Conservation (phyloP, 2,113 vertebrate genomes). For the Chaetodon trifascialis region DNA sequence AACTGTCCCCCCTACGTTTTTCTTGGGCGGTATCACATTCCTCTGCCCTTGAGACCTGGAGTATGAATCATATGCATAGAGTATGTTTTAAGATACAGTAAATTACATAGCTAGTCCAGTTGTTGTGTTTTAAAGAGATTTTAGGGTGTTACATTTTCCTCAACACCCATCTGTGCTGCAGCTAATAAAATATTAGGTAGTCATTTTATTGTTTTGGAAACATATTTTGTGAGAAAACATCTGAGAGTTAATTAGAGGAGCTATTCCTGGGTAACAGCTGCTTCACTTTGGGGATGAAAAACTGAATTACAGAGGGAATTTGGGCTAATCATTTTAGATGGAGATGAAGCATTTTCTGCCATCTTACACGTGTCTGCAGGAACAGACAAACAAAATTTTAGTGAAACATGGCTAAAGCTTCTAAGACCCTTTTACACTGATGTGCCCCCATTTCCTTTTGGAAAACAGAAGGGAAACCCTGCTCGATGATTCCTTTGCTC, state of each 20-base stretch:
- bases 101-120: constrained; percentile 57
- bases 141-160: constrained; percentile 24
- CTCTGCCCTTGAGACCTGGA: constrained; percentile 39
- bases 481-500: constrained; percentile 24
- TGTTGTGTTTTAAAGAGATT: constrained; percentile 41
- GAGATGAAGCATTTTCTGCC: constrained; percentile 12
- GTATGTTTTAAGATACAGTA: constrained; percentile 24
- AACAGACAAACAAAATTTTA: not conserved
- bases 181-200: constrained; percentile 64
- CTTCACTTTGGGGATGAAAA: constrained; percentile 51
- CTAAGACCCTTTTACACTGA: not conserved
- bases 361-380: not conserved
- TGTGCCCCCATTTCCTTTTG: constrained; percentile 28
- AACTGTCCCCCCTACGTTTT: constrained; percentile 62
- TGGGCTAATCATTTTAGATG: constrained; percentile 57
- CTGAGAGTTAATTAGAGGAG: constrained; percentile 75
- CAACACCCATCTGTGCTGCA: constrained; percentile 52
- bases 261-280: constrained; percentile 70
- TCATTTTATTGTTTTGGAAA: constrained; percentile 66
- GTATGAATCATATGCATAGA: constrained; percentile 48
- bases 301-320: constrained; percentile 58
- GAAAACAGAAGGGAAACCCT: constrained; percentile 29
- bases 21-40: constrained; percentile 45
- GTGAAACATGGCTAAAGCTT: not conserved
- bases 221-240: constrained; percentile 67